Evolutionary conservation across 1,140 invertebrate genomes (phyloP), one percentile per base, ranked within the genome.

Genomic region (Orius laevigatus): DNA sequence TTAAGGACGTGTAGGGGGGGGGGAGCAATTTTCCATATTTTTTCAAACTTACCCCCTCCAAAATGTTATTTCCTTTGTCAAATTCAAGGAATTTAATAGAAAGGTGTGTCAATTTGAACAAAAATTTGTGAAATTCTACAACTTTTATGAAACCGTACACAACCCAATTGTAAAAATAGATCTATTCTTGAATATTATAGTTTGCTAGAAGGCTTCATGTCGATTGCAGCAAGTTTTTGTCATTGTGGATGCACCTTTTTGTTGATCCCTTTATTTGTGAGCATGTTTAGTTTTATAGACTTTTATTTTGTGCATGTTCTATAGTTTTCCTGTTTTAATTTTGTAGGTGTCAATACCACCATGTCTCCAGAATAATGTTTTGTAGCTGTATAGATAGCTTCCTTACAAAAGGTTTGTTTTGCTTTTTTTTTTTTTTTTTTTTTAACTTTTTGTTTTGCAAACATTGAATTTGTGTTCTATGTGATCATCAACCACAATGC

Each of bases 351-450:
- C 25, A 49, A 44, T 49, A 43, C 48, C 25, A 19, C 39, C 33
- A 11, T 48, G 46, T 40, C 39, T 43, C 48, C 20, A 33, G 48
- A 44, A 43, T 49, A 49, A 33, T 53, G 12, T 31, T 36, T 51
- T 35, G 43, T 48, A 31, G 43, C 31, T 50, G 46, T 49, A 48
- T n/a, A 39, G 53, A 48, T 44, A 58, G 47, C 43, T 42, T 33
- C 44, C 25, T 38, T 40, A 36, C 15, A 48, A 53, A 51, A 55
- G 46, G 48, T 49, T 51, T 39, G 18, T 44, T 36, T 48, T 39
- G 41, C 46, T 57, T 54, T 57, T 55, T 53, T 46, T 56, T 48
- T 25, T 31, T 46, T 35, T 49, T 49, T 10, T 31, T 46, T 35
- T 46, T 34, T 15, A 3, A 12, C 47, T 41, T 48, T 45, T 53